Conservation (phyloP, 64 coral and sea anemone species). For the Stylophora pistillata region DNA sequence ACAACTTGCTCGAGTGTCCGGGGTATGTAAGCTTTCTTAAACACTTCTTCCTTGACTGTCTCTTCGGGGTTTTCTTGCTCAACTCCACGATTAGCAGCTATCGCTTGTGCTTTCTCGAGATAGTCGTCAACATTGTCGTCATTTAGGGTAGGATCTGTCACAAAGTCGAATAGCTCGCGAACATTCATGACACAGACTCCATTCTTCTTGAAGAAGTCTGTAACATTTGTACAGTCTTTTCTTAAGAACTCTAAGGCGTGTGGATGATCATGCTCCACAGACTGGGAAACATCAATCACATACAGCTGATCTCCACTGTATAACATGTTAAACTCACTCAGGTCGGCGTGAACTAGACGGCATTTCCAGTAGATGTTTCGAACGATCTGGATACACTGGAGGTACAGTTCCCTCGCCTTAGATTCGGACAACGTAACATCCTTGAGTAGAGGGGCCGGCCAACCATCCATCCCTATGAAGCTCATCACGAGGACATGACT, state of each 20-base stretch:
- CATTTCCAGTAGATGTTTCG: constrained; percentile 96
- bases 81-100: constrained; percentile 65
- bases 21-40: constrained; percentile 80
- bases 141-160: constrained; percentile 94
- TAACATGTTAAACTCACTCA: constrained; percentile 98
- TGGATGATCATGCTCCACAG: constrained; percentile 98
- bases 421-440: constrained; percentile 92
- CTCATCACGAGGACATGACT: constrained; percentile 99
- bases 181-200: constrained; percentile 99
- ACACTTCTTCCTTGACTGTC: constrained; percentile 87
- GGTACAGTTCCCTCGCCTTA: constrained; percentile 93
- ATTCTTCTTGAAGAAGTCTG: constrained; percentile 98
- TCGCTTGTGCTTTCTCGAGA: constrained; percentile 84
- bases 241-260: constrained; percentile 91
- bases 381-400: constrained; percentile 91
- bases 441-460: constrained; percentile 97
- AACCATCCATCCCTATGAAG: constrained; percentile 85
- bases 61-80: constrained; percentile 43
- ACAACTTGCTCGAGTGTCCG: constrained; percentile 64
- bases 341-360: constrained; percentile 92
- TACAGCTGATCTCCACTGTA: constrained; percentile 79
- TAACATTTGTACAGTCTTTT: constrained; percentile 95
- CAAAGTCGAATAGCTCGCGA: constrained; percentile 93
- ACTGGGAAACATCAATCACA: constrained; percentile 99
- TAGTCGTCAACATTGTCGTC: constrained; percentile 89